These are phyloP conservation scores for Psettodes erumei DNA, from an alignment of 2,113 vertebrate species.

Conservation along the genomic window DNA sequence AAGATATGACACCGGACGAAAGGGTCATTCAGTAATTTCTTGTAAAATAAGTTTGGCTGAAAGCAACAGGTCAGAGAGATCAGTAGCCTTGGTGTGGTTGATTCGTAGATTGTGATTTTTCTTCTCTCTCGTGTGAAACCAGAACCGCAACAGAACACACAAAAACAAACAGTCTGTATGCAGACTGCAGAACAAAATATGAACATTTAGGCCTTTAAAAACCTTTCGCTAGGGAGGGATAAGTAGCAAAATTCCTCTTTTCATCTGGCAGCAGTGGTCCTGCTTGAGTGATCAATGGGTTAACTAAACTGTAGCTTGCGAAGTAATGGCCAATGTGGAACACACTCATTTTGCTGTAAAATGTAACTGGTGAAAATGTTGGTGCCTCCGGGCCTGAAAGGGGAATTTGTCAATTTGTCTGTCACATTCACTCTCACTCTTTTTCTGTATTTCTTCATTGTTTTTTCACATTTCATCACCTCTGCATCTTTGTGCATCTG, in stretches of 20 bases:
- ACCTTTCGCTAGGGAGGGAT: too few relatives aligned
- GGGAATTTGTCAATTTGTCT: neutral
- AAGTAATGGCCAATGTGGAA: too few relatives aligned
- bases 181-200: neutral
- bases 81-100: neutral
- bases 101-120: neutral
- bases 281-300: too few relatives aligned
- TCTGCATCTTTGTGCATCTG: neutral
- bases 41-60: slow-evolving; percentile 17
- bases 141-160: too few relatives aligned
- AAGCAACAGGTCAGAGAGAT: neutral
- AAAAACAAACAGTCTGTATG: neutral
- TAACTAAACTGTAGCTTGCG: too few relatives aligned
- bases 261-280: too few relatives aligned
- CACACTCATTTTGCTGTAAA: too few relatives aligned
- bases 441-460: neutral
- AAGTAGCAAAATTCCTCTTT: too few relatives aligned
- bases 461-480: slow-evolving; percentile 13
- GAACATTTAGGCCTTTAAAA: neutral
- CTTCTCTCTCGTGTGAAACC: neutral
- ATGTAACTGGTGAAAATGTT: too few relatives aligned
- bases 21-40: slow-evolving; percentile 27
- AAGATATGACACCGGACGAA: slow-evolving; percentile 27
- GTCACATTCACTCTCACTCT: neutral
- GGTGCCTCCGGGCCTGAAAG: too few relatives aligned